Percentiles rank a stretch among this genome's conserved stretches.
These are phyloP conservation scores for Adelphocoris suturalis DNA, from an alignment of 2,888 invertebrate genomes.

Conservation along the genomic window DNA sequence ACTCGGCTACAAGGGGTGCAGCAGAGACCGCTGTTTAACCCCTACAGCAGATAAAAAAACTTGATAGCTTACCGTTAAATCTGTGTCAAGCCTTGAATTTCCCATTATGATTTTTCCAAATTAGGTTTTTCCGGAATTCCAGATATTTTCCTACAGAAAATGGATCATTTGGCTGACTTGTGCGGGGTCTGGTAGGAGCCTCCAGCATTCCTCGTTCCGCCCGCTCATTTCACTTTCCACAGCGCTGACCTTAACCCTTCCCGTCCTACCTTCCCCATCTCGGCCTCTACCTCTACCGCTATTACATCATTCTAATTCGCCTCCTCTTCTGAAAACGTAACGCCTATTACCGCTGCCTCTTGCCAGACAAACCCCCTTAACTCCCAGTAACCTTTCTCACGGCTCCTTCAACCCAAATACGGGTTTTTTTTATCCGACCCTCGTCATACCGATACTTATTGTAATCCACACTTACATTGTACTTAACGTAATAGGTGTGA, in stretches of 20 bases:
- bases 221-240: slow-evolving; percentile 42
- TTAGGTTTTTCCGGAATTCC: too few relatives aligned
- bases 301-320: slow-evolving; percentile 51
- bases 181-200: neutral
- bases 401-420: neutral
- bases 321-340: slow-evolving; percentile 52
- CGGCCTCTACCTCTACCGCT: neutral
- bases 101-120: too few relatives aligned
- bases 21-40: too few relatives aligned
- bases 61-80: too few relatives aligned
- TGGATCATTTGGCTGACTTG: too few relatives aligned
- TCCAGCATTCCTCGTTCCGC: neutral
- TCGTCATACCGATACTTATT: too few relatives aligned
- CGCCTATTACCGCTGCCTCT: slow-evolving; percentile 28
- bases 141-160: too few relatives aligned
- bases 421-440: neutral
- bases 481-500: too few relatives aligned
- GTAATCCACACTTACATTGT: too few relatives aligned
- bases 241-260: slow-evolving; percentile 48
- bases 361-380: slow-evolving; percentile 6
- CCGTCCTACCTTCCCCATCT: neutral
- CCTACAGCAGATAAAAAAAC: too few relatives aligned
- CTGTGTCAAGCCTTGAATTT: too few relatives aligned
- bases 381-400: slow-evolving; percentile 2
- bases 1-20: too few relatives aligned